Conservation (phyloP, 2,888 invertebrate species). For the Endomychus coccineus region DNA sequence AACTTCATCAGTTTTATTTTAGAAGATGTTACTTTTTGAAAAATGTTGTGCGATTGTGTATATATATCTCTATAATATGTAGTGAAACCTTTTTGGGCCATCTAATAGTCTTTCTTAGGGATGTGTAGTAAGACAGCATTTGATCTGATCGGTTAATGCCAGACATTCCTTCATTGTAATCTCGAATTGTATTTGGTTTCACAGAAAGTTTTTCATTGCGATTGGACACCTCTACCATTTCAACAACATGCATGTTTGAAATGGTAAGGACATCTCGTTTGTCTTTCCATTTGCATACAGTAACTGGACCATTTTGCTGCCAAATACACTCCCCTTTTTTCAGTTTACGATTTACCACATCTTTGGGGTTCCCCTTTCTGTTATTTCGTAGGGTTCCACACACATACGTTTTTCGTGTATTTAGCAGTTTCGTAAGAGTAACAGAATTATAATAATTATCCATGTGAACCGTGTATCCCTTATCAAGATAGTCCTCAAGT, state of each 20-base stretch:
- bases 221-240: slow-evolving; percentile 23
- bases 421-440: slow-evolving; percentile 19
- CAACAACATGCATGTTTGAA: slow-evolving; percentile 25
- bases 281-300: slow-evolving; percentile 24
- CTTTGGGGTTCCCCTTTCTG: slow-evolving; percentile 19
- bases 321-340: slow-evolving; percentile 24
- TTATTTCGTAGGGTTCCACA: slow-evolving; percentile 16
- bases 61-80: slow-evolving; percentile 8
- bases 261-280: slow-evolving; percentile 21
- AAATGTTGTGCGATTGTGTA: no score
- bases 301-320: slow-evolving; percentile 21
- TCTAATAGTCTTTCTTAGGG: slow-evolving; percentile 24
- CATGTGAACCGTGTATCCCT: slow-evolving; percentile 24
- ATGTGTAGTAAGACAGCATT: slow-evolving; percentile 23
- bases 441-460: slow-evolving; percentile 26
- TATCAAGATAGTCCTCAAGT: slow-evolving; percentile 24
- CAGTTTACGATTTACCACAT: slow-evolving; percentile 23
- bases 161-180: slow-evolving; percentile 25
- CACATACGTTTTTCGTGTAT: slow-evolving; percentile 11
- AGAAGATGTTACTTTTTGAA: no score
- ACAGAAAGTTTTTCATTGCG: slow-evolving; percentile 23
- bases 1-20: no score
- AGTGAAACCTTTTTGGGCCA: slow-evolving; percentile 17
- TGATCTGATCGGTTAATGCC: slow-evolving; percentile 25
- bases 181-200: slow-evolving; percentile 25